phyloP scores from a whole-genome alignment of 2,113 vertebrate genomes.

The Meleagris gallopavo region DNA sequence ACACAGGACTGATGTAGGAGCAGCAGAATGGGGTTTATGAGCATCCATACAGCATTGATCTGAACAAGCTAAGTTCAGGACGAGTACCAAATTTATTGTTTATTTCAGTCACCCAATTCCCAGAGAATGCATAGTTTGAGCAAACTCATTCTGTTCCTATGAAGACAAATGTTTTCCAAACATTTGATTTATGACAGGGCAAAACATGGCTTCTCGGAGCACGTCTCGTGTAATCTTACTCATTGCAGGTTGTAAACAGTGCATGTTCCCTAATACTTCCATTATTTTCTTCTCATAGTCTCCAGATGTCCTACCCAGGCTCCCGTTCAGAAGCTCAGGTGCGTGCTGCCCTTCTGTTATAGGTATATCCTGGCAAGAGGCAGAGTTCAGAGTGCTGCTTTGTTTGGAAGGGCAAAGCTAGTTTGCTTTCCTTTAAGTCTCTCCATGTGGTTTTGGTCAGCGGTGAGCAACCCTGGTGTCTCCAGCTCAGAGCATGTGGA shows the following conservation, averaged over 20 bases:
- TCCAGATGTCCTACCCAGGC: background rate
- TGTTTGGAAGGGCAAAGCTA: background rate
- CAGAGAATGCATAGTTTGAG: background rate
- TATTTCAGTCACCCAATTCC: background rate
- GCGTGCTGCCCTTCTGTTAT: background rate
- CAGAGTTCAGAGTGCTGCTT: background rate
- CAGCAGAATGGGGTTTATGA: accelerated
- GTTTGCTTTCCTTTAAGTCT: background rate
- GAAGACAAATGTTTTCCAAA: background rate
- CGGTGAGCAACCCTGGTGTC: background rate
- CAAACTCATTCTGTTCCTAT: background rate
- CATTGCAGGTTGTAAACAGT: background rate
- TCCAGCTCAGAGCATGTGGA: background rate
- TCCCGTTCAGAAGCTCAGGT: background rate
- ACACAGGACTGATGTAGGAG: background rate
- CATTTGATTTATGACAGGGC: background rate
- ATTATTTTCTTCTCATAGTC: background rate
- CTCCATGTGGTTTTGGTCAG: background rate
- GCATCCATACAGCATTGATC: background rate
- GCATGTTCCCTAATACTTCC: background rate
- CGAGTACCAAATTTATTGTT: background rate
- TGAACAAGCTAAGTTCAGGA: background rate
- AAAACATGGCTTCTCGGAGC: background rate
- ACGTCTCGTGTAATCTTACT: background rate
- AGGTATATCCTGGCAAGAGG: background rate